phyloP scores from a whole-genome alignment of 2,888 invertebrate genomes.

The Operophtera brumata region DNA sequence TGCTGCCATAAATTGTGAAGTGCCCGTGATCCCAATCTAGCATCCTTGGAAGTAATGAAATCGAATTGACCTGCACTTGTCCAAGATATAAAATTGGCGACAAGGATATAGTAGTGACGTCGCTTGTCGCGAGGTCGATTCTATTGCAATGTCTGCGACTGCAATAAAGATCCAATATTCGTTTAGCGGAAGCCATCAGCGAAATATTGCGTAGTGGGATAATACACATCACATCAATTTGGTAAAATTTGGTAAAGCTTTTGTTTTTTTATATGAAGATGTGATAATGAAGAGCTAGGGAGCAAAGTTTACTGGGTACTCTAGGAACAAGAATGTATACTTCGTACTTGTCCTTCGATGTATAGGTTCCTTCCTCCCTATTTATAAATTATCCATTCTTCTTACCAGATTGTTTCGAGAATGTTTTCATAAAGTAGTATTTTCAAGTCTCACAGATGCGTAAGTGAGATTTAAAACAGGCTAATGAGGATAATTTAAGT shows the following conservation, averaged over 20 bases:
- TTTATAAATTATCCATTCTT: too few relatives aligned
- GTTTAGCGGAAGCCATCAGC: slow-evolving; percentile 34
- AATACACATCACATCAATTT: too few relatives aligned
- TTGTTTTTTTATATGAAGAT: too few relatives aligned
- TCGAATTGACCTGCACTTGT: slow-evolving; percentile 34
- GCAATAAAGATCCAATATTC: slow-evolving; percentile 47
- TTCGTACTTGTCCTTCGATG: too few relatives aligned
- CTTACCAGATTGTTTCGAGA: too few relatives aligned
- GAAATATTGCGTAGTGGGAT: slow-evolving; percentile 10
- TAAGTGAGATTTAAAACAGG: not conserved
- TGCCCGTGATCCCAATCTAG: slow-evolving; percentile 18
- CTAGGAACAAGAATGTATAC: too few relatives aligned
- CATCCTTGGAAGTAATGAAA: slow-evolving; percentile 32
- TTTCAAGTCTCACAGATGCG: not conserved
- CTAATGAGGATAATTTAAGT: slow-evolving; percentile 5
- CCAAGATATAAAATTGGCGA: slow-evolving; percentile 29
- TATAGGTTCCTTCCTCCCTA: too few relatives aligned
- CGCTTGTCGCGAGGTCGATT: slow-evolving; percentile 38
- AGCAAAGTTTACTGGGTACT: too few relatives aligned
- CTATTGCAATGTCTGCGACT: slow-evolving; percentile 33
- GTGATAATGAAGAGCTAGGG: too few relatives aligned
- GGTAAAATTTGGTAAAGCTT: too few relatives aligned
- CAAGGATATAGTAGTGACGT: slow-evolving; percentile 28
- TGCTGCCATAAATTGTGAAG: slow-evolving; percentile 1
- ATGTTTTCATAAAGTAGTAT: not conserved